Evolutionary conservation across 2,888 invertebrate species (phyloP).

Genomic region (Dasypolia templi): DNA sequence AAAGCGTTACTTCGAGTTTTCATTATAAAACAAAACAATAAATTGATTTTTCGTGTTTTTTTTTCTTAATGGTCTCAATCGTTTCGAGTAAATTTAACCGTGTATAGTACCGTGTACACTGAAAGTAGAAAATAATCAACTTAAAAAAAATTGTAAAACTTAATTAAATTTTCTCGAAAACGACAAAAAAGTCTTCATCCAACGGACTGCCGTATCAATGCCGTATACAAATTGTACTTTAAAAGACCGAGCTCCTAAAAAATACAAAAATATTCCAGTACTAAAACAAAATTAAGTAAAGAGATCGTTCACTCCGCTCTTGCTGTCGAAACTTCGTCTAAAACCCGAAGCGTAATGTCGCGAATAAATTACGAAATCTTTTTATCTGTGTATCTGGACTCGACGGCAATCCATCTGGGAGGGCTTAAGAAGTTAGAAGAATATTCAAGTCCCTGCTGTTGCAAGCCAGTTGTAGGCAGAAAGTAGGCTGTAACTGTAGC

Average conservation of each 20-base stretch:
- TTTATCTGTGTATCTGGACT: constrained; percentile 69
- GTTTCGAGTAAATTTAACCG: too few relatives aligned
- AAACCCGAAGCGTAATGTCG: constrained; percentile 63
- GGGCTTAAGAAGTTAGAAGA: constrained; percentile 61
- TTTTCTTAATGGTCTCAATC: too few relatives aligned
- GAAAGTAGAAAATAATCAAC: constrained; percentile 12
- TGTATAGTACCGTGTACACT: background rate
- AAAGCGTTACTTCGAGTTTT: too few relatives aligned
- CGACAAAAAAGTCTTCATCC: constrained; percentile 10
- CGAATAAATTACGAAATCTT: constrained; percentile 70
- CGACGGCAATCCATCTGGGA: constrained; percentile 66
- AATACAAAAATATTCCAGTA: constrained; percentile 41
- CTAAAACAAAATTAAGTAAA: constrained; percentile 54
- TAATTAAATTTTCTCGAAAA: constrained; percentile 30
- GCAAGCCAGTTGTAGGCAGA: background rate
- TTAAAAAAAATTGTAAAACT: constrained; percentile 2
- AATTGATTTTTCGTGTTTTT: too few relatives aligned
- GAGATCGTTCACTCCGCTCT: constrained; percentile 54
- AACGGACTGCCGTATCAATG: constrained; percentile 21
- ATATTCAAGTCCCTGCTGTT: constrained; percentile 49
- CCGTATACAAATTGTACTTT: constrained; percentile 21
- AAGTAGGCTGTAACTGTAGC: background rate
- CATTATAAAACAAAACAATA: too few relatives aligned
- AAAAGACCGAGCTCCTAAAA: constrained; percentile 16
- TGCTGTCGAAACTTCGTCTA: constrained; percentile 53